phyloP scores from a whole-genome alignment of 2,797 vertebrate species.

The Sebastes variabilis region DNA sequence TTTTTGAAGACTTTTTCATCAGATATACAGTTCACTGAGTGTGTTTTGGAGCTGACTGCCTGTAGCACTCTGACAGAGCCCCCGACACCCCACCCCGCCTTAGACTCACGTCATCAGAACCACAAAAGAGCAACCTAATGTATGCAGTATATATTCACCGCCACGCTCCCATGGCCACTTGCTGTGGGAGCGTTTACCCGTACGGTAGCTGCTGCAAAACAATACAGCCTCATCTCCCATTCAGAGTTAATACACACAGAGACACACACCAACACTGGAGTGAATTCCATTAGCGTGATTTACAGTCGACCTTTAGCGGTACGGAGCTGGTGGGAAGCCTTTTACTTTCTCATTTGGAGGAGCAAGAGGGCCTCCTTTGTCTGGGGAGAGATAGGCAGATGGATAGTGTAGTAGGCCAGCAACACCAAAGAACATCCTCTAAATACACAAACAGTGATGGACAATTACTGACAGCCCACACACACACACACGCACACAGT shows the following conservation, averaged over 20 bases:
- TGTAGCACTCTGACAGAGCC: background rate
- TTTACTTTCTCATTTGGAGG: constrained; percentile 57
- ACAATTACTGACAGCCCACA: constrained; percentile 1
- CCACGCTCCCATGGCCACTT: constrained; percentile 26
- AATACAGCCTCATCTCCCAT: constrained; percentile 44
- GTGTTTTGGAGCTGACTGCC: background rate
- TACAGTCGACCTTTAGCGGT: constrained; percentile 57
- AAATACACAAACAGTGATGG: constrained; percentile 24
- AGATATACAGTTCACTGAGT: background rate
- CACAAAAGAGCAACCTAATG: constrained; percentile 26
- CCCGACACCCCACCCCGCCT: background rate
- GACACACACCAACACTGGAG: background rate
- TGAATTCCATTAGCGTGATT: constrained; percentile 52
- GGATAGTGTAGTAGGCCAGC: constrained; percentile 14
- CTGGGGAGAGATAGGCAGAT: constrained; percentile 26
- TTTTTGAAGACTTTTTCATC: background rate
- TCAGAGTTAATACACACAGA: constrained; percentile 9
- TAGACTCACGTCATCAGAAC: constrained; percentile 6
- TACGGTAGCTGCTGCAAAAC: constrained; percentile 41
- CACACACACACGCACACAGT: background rate
- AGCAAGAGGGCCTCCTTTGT: constrained; percentile 19
- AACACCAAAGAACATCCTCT: constrained; percentile 28
- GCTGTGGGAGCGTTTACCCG: constrained; percentile 18
- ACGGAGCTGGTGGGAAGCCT: constrained; percentile 44
- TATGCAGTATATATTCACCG: constrained; percentile 43